Evolutionary conservation across 2,113 vertebrate genomes (phyloP), one percentile per base, ranked within the genome.

Genomic region (Lonchura striata): DNA sequence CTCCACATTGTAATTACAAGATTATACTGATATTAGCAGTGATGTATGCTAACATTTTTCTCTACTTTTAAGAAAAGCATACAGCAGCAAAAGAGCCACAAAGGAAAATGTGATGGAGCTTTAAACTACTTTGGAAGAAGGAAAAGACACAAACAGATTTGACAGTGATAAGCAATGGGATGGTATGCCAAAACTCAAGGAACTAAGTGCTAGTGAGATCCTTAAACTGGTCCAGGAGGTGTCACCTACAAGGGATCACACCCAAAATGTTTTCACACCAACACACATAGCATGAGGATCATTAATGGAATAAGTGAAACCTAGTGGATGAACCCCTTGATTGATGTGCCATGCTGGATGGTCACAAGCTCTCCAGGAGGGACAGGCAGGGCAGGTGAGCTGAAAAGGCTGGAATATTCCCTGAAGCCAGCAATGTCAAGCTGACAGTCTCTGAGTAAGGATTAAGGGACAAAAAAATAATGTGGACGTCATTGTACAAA

Each of bases 401-500:
- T 41, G 31, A 16, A 41, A n/a, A 13, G 30, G 17, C 9, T 56
- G 31, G 20, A 71, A 80, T 6, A 8, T 10, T 10, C n/a, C 20
- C 49, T 46, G 18, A 41, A 49, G n/a, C 6, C 13, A 20, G 21
- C 0, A 0, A 25, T 10, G 16, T 49, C n/a, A 87, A 17, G 9
- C 25, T 42, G 35, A 25, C 13, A 54, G 41, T 8, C 24, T 14
- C 16, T 25, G 17, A 18, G 5, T 63, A 49, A 63, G 16, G 17
- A 63, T 18, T 49, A 41, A 64, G 21, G 24, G 41, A n/a, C n/a
- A 41, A 53, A 79, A 27, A n/a, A 70, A 47, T 39, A 44, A 54
- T 3, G 24, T 0, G 1, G 24, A 54, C 25, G 16, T 25, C 24
- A 78, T 30, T 0, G 0, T 7, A 20, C 10, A 30, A 61, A 19